Conservation (phyloP, 35 echinoderm and acorn worm species). For the Anneissia japonica region DNA sequence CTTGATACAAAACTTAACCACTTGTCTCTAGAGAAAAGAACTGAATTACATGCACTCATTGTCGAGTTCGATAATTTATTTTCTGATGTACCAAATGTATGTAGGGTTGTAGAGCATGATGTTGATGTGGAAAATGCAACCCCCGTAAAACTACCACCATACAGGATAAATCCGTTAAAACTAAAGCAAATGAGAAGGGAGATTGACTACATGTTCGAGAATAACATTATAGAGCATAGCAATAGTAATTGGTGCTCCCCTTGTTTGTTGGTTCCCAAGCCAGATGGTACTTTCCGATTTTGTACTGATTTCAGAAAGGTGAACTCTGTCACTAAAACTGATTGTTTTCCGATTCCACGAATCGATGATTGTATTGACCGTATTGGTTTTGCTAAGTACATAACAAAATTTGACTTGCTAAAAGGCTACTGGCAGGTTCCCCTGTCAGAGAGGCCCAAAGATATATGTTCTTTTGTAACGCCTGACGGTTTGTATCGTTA, state of each 20-base stretch:
- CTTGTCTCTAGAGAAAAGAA: no score
- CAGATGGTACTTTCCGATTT: conserved; percentile 35
- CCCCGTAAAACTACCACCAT: no score
- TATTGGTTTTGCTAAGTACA: conserved; percentile 34
- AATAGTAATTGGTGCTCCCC: conserved; percentile 40
- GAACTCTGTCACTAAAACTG: conserved; percentile 35
- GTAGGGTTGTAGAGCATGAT: no score
- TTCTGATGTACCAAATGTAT: no score
- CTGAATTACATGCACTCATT: no score
- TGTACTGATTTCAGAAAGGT: conserved; percentile 66
- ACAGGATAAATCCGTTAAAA: no score
- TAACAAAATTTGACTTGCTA: conserved; percentile 34
- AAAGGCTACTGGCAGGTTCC: conserved; percentile 49
- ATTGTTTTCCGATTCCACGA: conserved; percentile 51
- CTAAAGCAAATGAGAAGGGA: no score
- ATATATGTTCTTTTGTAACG: conserved; percentile 51
- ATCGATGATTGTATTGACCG: conserved; percentile 65
- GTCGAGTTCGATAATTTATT: no score
- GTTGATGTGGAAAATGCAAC: no score
- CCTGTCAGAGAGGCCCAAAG: conserved; percentile 8
- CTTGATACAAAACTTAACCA: no score
- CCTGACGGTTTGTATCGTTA: conserved; percentile 37
- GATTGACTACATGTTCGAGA: neutral
- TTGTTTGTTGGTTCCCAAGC: conserved; percentile 46
- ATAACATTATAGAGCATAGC: neutral